phyloP scores from a whole-genome alignment of 2,888 invertebrate genomes.

The Drosophila nr. medialis region DNA sequence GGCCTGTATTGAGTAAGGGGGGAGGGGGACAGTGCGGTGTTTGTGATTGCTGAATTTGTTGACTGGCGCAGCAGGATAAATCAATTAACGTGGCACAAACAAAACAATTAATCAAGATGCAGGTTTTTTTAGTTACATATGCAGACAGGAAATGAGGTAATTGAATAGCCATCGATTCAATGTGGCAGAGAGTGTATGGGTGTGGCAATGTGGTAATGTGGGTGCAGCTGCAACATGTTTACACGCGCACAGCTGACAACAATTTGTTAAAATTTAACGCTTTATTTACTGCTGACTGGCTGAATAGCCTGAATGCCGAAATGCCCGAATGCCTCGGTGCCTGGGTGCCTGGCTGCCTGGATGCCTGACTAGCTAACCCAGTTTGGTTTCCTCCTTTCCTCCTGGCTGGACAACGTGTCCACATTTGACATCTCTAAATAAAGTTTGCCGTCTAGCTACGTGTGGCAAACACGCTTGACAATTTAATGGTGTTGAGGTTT shows the following conservation, averaged over 20 bases:
- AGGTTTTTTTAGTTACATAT: conserved; percentile 55
- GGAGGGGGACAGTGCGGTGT: neutral
- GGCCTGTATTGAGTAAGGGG: neutral
- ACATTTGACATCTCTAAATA: conserved; percentile 76
- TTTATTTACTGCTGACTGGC: conserved; percentile 72
- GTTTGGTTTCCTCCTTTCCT: neutral
- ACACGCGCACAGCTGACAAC: conserved; percentile 66
- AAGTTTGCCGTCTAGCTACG: conserved; percentile 72
- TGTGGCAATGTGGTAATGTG: neutral
- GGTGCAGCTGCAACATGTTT: conserved; percentile 51
- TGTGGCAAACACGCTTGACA: conserved; percentile 59
- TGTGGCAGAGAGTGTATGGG: conserved; percentile 24
- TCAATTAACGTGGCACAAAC: conserved; percentile 72
- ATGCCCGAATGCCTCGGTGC: neutral
- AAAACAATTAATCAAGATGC: conserved; percentile 76
- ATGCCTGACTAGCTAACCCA: conserved; percentile 13
- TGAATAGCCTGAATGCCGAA: conserved; percentile 15
- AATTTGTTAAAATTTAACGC: conserved; percentile 80
- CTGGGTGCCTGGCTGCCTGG: neutral
- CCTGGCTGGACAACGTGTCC: conserved; percentile 43
- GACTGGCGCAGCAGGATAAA: conserved; percentile 63
- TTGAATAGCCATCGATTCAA: conserved; percentile 70
- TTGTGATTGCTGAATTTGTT: conserved; percentile 41
- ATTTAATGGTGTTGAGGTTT: conserved; percentile 78
- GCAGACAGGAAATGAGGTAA: conserved; percentile 60